Evolutionary conservation across 2,888 invertebrate species (phyloP).

Genomic region (Cremastinae sp.): DNA sequence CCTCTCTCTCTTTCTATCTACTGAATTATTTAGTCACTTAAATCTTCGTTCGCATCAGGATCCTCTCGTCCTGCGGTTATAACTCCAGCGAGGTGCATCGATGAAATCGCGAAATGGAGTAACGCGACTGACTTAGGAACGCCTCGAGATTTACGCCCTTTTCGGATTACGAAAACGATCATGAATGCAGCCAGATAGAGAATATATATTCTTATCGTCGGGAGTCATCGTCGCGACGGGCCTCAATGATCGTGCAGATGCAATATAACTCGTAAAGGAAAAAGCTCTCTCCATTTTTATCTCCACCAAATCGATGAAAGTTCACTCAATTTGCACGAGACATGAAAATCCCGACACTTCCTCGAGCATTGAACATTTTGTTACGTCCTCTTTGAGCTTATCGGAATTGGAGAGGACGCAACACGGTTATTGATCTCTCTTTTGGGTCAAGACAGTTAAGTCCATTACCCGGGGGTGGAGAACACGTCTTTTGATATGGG

Average conservation of each 20-base stretch:
- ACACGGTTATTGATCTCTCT: no score
- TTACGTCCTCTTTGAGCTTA: neutral
- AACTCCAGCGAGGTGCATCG: conserved; percentile 18
- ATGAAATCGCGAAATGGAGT: neutral
- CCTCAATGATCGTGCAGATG: conserved; percentile 48
- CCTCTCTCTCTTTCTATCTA: conserved; percentile 4
- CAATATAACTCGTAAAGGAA: conserved; percentile 25
- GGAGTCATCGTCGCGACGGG: conserved; percentile 47
- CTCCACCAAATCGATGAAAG: conserved; percentile 47
- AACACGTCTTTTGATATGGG: no score
- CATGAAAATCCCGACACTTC: neutral
- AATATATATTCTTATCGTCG: conserved; percentile 45
- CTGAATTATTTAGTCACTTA: conserved; percentile 49
- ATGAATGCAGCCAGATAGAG: conserved; percentile 27
- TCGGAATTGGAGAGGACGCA: neutral
- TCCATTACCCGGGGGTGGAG: no score
- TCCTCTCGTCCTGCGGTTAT: conserved; percentile 10
- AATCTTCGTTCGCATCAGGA: conserved; percentile 39
- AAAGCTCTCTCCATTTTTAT: conserved; percentile 1
- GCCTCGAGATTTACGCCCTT: conserved; percentile 12
- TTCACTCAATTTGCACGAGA: conserved; percentile 11
- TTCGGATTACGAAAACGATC: neutral
- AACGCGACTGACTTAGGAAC: neutral
- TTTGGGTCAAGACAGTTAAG: no score
- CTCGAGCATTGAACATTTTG: neutral